Base-by-base conservation (phyloP, 2,797 vertebrate genomes). In the Bradypus variegatus region DNA sequence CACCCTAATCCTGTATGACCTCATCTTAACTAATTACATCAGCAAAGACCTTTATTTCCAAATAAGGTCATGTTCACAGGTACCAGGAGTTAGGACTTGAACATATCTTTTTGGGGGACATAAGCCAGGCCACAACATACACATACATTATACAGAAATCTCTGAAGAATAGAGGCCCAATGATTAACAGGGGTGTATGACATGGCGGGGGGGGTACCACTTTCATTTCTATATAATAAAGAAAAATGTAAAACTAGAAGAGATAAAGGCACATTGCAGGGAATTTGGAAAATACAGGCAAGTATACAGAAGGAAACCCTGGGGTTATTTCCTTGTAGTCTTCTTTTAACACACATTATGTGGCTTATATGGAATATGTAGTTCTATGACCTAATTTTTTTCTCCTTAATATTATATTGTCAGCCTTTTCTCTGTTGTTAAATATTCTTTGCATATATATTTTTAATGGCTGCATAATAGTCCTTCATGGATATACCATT, bases 391-490 rank as follows among this genome's bases (percentile, higher is more conserved):
- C 21, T 55, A 2, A 2, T 16, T 72, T 88, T 90, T 85, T 65
- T 12, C 38, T 55, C 25, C 11, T 62, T 77, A 33, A 73, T 87
- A 48, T 58, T 76, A 15, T 76, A 80, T 58, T 25, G 41, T 6
- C 27, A 83, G 69, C 58, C 84, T 77, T 62, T 76, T 60, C 64
- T 8, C 11, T 8, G 29, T 19, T 69, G 76, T 89, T 76, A 85
- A 82, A 50, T 72, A 86, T 29, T 73, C 55, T 84, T 33, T 29
- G 58, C 65, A 18, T 36, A 6, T 36, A 53, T 72, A n/a, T 88
- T 96, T 89, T 94, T 95, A 92, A 90, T 31, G 89, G 88, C 75
- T 79, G 58, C 19, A 38, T 95, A 86, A 70, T 96, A 93, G 69
- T 95, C 91, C 87, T 82, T 48, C 12, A 0, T 0, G 13, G 70